These are phyloP conservation scores for Callithrix jacchus DNA, from an alignment of 2,113 vertebrate species.

Conservation along the genomic window DNA sequence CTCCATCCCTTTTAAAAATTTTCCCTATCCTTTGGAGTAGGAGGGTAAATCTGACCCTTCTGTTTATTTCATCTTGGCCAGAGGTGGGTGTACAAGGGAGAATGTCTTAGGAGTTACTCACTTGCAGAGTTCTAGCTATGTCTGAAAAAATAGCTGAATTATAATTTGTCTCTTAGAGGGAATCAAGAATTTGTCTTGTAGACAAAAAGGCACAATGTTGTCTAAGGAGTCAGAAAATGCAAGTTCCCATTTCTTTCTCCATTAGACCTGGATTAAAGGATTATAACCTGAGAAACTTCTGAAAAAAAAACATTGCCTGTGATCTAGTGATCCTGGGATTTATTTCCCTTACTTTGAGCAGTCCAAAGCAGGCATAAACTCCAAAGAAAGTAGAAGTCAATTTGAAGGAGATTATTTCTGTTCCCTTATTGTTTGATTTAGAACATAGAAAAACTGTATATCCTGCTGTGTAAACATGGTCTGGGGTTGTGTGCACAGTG, in stretches of 20 bases:
- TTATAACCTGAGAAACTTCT: neutral
- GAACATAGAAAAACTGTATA: neutral
- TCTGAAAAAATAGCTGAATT: neutral
- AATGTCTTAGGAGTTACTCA: neutral
- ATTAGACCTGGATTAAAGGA: neutral
- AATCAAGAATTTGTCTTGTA: neutral
- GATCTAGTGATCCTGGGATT: neutral
- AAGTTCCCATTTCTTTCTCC: neutral
- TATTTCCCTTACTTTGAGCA: neutral
- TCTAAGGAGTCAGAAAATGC: neutral
- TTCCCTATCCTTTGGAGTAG: neutral
- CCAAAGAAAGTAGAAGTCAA: neutral
- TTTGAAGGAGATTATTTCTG: neutral
- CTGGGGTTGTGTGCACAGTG: neutral
- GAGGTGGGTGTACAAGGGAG: neutral
- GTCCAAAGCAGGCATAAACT: neutral
- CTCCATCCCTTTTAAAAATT: neutral
- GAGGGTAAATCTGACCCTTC: neutral
- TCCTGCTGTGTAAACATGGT: neutral
- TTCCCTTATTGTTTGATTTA: neutral
- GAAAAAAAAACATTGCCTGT: neutral
- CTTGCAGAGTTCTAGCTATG: neutral
- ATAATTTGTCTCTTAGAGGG: neutral
- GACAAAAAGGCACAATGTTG: neutral
- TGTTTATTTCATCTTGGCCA: neutral